Base-by-base conservation (phyloP, 2,888 invertebrate genomes). In the Sinopyrophorus schimmeli region DNA sequence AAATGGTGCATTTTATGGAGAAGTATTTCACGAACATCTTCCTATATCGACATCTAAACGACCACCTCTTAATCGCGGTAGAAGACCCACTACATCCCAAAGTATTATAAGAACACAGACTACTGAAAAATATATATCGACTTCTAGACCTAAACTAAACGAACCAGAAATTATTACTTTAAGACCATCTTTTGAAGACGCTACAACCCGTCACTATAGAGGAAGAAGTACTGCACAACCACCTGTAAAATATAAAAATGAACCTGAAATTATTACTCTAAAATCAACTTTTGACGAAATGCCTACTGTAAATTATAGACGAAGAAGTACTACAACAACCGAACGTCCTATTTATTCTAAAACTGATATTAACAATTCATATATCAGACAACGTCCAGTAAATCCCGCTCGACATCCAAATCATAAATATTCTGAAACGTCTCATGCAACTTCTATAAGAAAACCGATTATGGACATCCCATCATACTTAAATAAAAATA, bases 391-490 rank as follows among this genome's bases (percentile, higher is more conserved):
- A 20, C 40, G 31, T 6, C 44, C 44, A 21, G 16, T 49, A 11
- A 14, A 40, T 35, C 47, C 58, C 9, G 42, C 47, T n/a, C 51
- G 57, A 28, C 58, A 65, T 53, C 38, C 61, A 17, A 72, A 71
- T 56, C 71, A 71, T 51, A 67, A 63, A 57, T 68, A 68, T 49
- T 62, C 65, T 9, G 65, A 63, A n/a, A n/a, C n/a, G n/a, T n/a
- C n/a, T n/a, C n/a, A n/a, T n/a, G n/a, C n/a, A n/a, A n/a, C n/a
- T n/a, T n/a, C n/a, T n/a, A n/a, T n/a, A n/a, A 2, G 66, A 67
- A 15, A 37, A 21, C 1, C 5, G 31, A 40, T 9, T 24, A 28
- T n/a, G 15, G 24, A 6, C 28, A 6, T 3, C 3, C 1, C 6
- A n/a, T 6, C 2, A 14, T 4, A 31, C 24, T 21, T 11, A 46